Percentiles rank a stretch among this genome's conserved stretches.
Conservation (phyloP, 2,113 vertebrate species). For the Myodes glareolus region DNA sequence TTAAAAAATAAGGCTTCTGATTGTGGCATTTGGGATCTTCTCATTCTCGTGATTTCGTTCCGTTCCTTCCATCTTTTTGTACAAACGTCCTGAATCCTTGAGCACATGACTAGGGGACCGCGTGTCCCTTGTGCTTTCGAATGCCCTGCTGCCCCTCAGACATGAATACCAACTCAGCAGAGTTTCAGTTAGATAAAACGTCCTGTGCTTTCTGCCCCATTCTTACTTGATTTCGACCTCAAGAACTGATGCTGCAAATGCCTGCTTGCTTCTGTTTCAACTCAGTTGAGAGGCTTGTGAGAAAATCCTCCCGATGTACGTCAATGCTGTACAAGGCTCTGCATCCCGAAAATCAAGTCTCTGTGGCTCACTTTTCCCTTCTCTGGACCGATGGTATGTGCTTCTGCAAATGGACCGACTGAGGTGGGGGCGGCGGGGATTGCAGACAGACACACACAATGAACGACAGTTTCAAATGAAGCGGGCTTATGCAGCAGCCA, state of each 20-base stretch:
- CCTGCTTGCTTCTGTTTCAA: background rate
- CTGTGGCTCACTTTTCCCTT: background rate
- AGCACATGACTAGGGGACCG: background rate
- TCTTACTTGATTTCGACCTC: background rate
- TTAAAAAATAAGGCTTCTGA: too few relatives aligned
- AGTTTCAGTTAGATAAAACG: background rate
- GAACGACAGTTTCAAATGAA: background rate
- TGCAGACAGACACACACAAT: background rate
- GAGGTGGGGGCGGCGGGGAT: background rate
- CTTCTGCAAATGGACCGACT: background rate
- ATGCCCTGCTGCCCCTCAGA: background rate
- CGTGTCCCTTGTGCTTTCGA: background rate
- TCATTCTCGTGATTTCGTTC: background rate
- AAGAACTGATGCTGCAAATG: background rate
- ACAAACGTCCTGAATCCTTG: background rate
- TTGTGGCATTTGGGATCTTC: background rate
- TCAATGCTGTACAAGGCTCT: background rate
- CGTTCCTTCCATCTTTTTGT: background rate
- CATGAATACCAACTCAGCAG: background rate
- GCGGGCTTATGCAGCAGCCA: background rate
- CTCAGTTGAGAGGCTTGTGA: background rate
- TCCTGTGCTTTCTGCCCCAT: slow-evolving; percentile 36
- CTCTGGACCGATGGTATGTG: background rate
- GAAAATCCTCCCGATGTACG: background rate
- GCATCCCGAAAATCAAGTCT: background rate